A percentile compares a stretch with the other conserved stretches of the same genome.
These are phyloP conservation scores for Salarias fasciatus DNA, from an alignment of 2,797 vertebrate genomes.

Conservation along the genomic window DNA sequence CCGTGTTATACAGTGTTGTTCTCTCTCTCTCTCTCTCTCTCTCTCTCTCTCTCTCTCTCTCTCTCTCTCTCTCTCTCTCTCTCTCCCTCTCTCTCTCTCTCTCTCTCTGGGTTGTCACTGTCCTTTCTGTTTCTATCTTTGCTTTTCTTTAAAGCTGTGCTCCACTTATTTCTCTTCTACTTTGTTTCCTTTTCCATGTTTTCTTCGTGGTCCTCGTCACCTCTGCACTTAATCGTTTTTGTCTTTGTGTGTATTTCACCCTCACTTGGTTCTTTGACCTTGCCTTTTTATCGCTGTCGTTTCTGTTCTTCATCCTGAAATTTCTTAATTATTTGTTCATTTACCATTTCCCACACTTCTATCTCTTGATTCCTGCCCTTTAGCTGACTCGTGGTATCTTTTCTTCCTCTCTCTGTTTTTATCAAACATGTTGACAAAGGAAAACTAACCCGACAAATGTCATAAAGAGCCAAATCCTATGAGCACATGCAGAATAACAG, in stretches of 20 bases:
- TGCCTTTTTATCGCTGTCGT: slow-evolving; percentile 32
- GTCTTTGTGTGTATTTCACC: slow-evolving; percentile 24
- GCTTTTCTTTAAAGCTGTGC: slow-evolving; percentile 8
- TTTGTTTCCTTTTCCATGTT: slow-evolving; percentile 24
- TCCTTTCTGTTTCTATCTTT: slow-evolving; percentile 47
- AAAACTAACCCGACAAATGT: not conserved
- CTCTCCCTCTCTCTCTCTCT: too few species aligned
- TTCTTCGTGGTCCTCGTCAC: slow-evolving; percentile 8
- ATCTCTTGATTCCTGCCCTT: not conserved
- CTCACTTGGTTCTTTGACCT: slow-evolving; percentile 29
- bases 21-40: slow-evolving; percentile 28
- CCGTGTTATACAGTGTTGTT: slow-evolving; percentile 49
- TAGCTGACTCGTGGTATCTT: not conserved
- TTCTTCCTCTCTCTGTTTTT: not conserved
- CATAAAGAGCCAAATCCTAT: not conserved
- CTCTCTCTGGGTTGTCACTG: slow-evolving; percentile 38
- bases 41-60: too few species aligned
- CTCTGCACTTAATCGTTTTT: slow-evolving; percentile 26
- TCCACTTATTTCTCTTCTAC: slow-evolving; percentile 9
- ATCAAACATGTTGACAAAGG: not conserved
- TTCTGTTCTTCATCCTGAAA: slow-evolving; percentile 10
- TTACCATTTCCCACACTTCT: not conserved
- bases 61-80: too few species aligned
- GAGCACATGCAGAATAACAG: not conserved
- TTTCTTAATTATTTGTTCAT: not conserved